Evolutionary conservation across 2,797 vertebrate genomes (phyloP), one percentile per base, ranked within the genome.

Genomic region (Schizopygopsis pylzovi): DNA sequence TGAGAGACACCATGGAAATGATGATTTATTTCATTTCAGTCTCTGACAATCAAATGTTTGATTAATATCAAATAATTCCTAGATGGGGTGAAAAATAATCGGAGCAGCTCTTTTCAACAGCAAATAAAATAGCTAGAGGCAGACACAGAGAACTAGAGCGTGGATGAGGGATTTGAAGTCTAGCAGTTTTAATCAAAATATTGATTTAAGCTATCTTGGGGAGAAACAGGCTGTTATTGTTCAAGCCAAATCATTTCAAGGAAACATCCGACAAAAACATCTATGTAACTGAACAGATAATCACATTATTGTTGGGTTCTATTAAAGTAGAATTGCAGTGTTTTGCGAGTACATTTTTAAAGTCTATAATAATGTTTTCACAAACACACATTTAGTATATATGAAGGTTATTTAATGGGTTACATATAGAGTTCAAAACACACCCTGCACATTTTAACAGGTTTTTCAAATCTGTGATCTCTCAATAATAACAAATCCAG

Each of bases 151-250:
- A 78, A 77, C 49, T 41, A 33, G 47, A 70, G 39, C 20, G 52
- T 7, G 59, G 72, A 43, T 16, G 41, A 33, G 54, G 39, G 65
- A 47, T 47, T 78, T 71, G 10, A 71, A 22, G 25, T 49, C 61
- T 81, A 52, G 25, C 43, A 70, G 20, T 79, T 56, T 59, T 70
- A 78, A 78, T 84, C 59, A 67, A 84, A 54, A 18, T 33, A 87
- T 87, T 76, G 70, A 81, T 84, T 56, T 70, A 45, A 76, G 72
- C 1, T 20, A 13, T 15, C 72, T 77, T 41, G 59, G 33, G 10
- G 28, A 76, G 45, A 68, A 52, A 77, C 20, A 5, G 3, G 6
- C 25, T 37, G 9, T 77, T 41, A 41, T 67, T 54, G 28, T 67
- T 54, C 33, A 67, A 54, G 22, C 56, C 72, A 79, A 68, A 84